phyloP scores from a whole-genome alignment of 35 echinoderm and acorn worm genomes.

The Apostichopus californicus region DNA sequence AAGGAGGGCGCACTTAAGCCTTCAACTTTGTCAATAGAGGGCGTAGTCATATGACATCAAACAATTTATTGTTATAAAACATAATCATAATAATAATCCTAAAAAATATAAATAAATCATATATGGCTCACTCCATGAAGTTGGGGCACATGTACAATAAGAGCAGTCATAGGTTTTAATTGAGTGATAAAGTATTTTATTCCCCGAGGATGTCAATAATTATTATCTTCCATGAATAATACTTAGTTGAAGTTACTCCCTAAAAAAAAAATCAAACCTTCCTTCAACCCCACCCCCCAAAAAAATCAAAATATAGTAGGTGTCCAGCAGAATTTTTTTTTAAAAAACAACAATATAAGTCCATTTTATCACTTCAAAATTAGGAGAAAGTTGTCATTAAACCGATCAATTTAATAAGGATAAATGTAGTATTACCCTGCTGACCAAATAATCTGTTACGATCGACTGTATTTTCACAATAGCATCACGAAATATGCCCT shows the following conservation, averaged over 20 bases:
- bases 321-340: too few relatives aligned
- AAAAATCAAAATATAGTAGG: conserved; percentile 2
- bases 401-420: not conserved
- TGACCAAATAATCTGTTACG: conserved; percentile 6
- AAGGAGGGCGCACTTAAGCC: too few relatives aligned
- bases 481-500: conserved; percentile 26
- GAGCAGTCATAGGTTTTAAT: not conserved
- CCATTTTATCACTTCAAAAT: not conserved
- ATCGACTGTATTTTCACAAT: not conserved
- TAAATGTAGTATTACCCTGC: conserved; percentile 1
- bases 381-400: not conserved
- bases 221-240: conserved; percentile 15
- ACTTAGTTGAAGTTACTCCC: conserved; percentile 23
- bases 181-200: not conserved
- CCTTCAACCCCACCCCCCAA: not conserved
- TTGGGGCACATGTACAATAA: conserved; percentile 42
- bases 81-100: too few relatives aligned
- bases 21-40: too few relatives aligned
- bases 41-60: too few relatives aligned
- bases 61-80: too few relatives aligned
- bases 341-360: too few relatives aligned
- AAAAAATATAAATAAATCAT: not conserved
- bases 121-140: conserved; percentile 37
- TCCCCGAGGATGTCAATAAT: not conserved
- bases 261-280: conserved; percentile 19